Evolutionary conservation across 2,888 invertebrate genomes (phyloP).

Genomic region (Ischnus inquisitorius): DNA sequence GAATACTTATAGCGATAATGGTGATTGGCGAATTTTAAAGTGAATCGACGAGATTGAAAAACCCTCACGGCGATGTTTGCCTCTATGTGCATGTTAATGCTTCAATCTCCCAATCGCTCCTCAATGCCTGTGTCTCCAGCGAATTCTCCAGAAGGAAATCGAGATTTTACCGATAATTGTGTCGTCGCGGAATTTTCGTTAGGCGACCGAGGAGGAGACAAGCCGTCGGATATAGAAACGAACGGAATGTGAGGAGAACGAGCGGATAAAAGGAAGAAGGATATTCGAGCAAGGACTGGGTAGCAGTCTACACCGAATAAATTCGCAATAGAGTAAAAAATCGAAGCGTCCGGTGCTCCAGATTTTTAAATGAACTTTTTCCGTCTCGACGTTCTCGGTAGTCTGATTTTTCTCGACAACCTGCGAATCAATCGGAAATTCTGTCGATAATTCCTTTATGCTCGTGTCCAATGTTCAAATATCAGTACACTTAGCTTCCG

Average conservation of each 20-base stretch:
- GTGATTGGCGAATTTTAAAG: neutral
- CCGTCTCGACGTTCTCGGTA: neutral
- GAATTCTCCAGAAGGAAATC: conserved; percentile 56
- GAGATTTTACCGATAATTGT: conserved; percentile 67
- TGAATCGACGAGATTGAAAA: too few relatives aligned
- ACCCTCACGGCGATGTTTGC: conserved; percentile 17
- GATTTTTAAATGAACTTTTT: conserved; percentile 16
- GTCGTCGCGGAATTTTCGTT: conserved; percentile 60
- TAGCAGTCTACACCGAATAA: conserved; percentile 29
- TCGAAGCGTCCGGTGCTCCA: conserved; percentile 20
- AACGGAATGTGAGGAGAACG: conserved; percentile 22
- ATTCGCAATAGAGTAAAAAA: conserved; percentile 50
- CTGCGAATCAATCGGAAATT: conserved; percentile 14
- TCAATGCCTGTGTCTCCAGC: too few relatives aligned
- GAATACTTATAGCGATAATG: too few relatives aligned
- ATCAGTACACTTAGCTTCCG: neutral
- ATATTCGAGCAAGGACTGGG: conserved; percentile 28
- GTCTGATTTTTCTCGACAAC: conserved; percentile 31
- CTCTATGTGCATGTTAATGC: conserved; percentile 1
- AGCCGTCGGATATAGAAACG: conserved; percentile 24
- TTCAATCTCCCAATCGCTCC: conserved; percentile 22
- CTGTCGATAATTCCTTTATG: neutral
- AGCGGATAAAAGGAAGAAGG: conserved; percentile 42
- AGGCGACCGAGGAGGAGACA: conserved; percentile 18
- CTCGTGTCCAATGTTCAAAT: neutral